Evolutionary conservation across 2,113 vertebrate genomes (phyloP).

Genomic region (Mola mola): DNA sequence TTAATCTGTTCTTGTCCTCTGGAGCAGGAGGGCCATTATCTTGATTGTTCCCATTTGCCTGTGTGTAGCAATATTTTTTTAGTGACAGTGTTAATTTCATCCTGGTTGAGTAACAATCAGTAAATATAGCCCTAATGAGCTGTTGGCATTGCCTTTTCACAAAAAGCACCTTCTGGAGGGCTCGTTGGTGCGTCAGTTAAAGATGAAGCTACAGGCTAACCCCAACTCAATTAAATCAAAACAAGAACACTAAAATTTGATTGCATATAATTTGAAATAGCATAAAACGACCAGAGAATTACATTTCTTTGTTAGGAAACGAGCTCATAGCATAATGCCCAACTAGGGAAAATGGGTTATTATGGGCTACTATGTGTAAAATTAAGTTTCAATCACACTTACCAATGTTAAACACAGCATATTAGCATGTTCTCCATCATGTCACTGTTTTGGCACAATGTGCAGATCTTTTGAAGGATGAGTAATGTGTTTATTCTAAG

Average conservation of each 20-base stretch:
- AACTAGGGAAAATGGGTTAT: slow-evolving; percentile 34
- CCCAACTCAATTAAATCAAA: not conserved
- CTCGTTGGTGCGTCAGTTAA: not conserved
- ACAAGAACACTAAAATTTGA: not conserved
- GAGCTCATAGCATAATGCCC: not conserved
- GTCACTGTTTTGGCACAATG: slow-evolving; percentile 8
- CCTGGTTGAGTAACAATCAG: too few relatives aligned
- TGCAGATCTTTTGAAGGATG: not conserved
- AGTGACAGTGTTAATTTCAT: too few relatives aligned
- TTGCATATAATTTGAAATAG: not conserved
- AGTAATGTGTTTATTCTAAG: not conserved
- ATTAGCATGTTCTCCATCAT: too few relatives aligned
- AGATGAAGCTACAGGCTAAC: not conserved
- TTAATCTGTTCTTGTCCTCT: slow-evolving; percentile 83
- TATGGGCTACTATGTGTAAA: slow-evolving; percentile 38
- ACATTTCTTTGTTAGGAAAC: not conserved
- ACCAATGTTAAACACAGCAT: slow-evolving; percentile 43
- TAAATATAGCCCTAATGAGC: too few relatives aligned
- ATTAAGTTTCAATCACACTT: slow-evolving; percentile 65
- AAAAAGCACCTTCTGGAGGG: too few relatives aligned
- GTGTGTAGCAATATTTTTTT: slow-evolving; percentile 66
- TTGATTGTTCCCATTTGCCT: slow-evolving; percentile 71
- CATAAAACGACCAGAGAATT: slow-evolving; percentile 2
- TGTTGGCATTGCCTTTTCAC: too few relatives aligned
- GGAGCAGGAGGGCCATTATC: slow-evolving; percentile 65